Evolutionary conservation across 2,888 invertebrate species (phyloP).

Genomic region (Eulithis prunata): DNA sequence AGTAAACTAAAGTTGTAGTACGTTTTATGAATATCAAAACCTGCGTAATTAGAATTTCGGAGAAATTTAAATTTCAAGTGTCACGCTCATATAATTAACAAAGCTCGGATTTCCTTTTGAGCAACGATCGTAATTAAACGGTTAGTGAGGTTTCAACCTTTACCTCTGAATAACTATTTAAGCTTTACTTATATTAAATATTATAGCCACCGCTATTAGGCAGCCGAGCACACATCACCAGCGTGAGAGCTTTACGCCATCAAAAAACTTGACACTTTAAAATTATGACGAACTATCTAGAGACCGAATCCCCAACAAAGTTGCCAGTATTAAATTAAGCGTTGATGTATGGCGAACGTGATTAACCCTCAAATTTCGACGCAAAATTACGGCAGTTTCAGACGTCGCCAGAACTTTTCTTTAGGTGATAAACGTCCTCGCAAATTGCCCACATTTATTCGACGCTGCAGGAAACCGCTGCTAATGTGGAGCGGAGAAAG

Average conservation of each 20-base stretch:
- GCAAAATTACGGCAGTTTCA: slow-evolving; percentile 75
- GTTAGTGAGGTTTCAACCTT: too few relatives aligned
- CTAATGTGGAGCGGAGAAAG: slow-evolving; percentile 63
- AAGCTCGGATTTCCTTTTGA: not conserved
- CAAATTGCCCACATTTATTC: slow-evolving; percentile 80
- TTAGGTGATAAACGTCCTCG: slow-evolving; percentile 80
- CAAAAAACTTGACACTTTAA: slow-evolving; percentile 31
- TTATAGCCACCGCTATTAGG: too few relatives aligned
- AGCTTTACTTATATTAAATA: too few relatives aligned
- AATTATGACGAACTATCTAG: slow-evolving; percentile 45
- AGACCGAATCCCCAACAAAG: slow-evolving; percentile 58
- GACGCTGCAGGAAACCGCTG: slow-evolving; percentile 67
- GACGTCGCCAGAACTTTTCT: slow-evolving; percentile 79
- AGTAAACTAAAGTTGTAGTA: too few relatives aligned
- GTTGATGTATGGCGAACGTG: slow-evolving; percentile 70
- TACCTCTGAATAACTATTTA: too few relatives aligned
- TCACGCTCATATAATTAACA: too few relatives aligned
- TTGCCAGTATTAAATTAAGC: slow-evolving; percentile 71
- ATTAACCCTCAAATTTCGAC: slow-evolving; percentile 75
- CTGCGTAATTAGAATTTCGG: too few relatives aligned
- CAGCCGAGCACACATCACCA: too few relatives aligned
- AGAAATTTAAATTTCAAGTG: too few relatives aligned
- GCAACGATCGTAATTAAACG: too few relatives aligned
- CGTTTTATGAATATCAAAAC: too few relatives aligned
- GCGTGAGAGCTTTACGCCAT: slow-evolving; percentile 7